These are phyloP conservation scores for Agrilus planipennis DNA, from an alignment of 1,140 invertebrate genomes.

Conservation along the genomic window DNA sequence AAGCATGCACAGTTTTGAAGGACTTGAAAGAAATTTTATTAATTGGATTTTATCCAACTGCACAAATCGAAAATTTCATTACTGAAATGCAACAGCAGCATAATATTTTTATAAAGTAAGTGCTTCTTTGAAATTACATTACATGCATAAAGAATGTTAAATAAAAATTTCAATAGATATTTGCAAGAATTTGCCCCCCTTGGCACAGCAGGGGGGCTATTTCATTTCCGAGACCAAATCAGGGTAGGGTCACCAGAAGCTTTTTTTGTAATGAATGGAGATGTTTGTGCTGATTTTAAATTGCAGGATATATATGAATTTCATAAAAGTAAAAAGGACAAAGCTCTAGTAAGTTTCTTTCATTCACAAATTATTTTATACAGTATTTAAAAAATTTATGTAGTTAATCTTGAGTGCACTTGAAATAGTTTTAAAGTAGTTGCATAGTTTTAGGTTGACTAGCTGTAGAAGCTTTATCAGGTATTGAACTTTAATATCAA, in stretches of 20 bases:
- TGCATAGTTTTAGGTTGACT: too few species aligned
- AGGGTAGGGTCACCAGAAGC: slow-evolving; percentile 74
- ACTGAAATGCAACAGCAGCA: slow-evolving; percentile 72
- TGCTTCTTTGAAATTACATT: slow-evolving; percentile 17
- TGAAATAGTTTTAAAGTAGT: too few species aligned
- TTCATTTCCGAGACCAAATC: slow-evolving; percentile 96
- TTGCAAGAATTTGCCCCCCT: slow-evolving; percentile 90
- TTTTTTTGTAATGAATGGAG: slow-evolving; percentile 95
- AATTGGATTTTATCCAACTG: slow-evolving; percentile 81
- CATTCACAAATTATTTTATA: slow-evolving; percentile 3
- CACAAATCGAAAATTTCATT: slow-evolving; percentile 75
- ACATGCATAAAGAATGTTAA: background rate
- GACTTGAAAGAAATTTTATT: slow-evolving; percentile 84
- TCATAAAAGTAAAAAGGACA: slow-evolving; percentile 44
- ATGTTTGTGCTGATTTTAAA: slow-evolving; percentile 96
- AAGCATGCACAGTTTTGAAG: slow-evolving; percentile 72
- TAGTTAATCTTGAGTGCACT: background rate
- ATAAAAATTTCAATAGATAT: slow-evolving; percentile 44
- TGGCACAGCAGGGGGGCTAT: slow-evolving; percentile 94
- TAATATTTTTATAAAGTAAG: slow-evolving; percentile 67
- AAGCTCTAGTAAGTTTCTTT: slow-evolving; percentile 21
- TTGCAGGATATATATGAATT: slow-evolving; percentile 76
- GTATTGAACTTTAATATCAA: too few species aligned
- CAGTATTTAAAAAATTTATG: slow-evolving; percentile 1
- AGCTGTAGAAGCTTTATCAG: too few species aligned